Conservation (phyloP, 2,888 invertebrate genomes). For the Kuschelorhynchus macadamiae region DNA sequence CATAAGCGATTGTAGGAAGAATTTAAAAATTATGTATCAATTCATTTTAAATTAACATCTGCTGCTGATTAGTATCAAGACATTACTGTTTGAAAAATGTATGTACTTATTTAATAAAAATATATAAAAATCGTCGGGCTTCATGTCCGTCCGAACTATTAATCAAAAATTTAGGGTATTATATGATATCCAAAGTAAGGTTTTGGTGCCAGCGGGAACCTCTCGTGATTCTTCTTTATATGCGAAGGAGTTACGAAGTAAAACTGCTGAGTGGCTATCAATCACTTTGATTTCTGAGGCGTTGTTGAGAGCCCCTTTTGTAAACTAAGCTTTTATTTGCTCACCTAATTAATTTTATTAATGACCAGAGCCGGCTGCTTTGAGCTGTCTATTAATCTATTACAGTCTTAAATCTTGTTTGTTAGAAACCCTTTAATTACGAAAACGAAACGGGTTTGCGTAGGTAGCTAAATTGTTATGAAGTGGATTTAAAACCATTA, state of each 20-base stretch:
- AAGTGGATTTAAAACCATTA: not conserved
- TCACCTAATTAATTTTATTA: conserved; percentile 47
- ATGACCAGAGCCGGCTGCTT: conserved; percentile 27
- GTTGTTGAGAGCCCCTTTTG: conserved; percentile 35
- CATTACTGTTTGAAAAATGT: too few species aligned
- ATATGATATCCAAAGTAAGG: too few species aligned
- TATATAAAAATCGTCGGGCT: too few species aligned
- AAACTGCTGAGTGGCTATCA: conserved; percentile 26
- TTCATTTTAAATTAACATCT: too few species aligned
- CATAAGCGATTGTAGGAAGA: too few species aligned
- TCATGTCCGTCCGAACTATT: too few species aligned
- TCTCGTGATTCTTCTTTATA: conserved; percentile 20
- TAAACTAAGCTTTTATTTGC: conserved; percentile 43
- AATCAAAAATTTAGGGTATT: too few species aligned
- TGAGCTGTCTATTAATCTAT: conserved; percentile 41
- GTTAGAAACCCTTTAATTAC: conserved; percentile 31
- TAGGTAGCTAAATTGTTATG: conserved; percentile 10
- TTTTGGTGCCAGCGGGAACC: conserved; percentile 25
- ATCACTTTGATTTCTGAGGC: conserved; percentile 40
- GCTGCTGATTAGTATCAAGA: too few species aligned
- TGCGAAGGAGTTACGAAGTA: conserved; percentile 32
- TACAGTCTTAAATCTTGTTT: conserved; percentile 30
- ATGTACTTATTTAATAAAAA: too few species aligned
- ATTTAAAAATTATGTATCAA: too few species aligned
- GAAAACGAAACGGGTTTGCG: conserved; percentile 23